Evolutionary conservation across 2,797 vertebrate species (phyloP), one percentile per base, ranked within the genome.

Genomic region (Alfaro cultratus): DNA sequence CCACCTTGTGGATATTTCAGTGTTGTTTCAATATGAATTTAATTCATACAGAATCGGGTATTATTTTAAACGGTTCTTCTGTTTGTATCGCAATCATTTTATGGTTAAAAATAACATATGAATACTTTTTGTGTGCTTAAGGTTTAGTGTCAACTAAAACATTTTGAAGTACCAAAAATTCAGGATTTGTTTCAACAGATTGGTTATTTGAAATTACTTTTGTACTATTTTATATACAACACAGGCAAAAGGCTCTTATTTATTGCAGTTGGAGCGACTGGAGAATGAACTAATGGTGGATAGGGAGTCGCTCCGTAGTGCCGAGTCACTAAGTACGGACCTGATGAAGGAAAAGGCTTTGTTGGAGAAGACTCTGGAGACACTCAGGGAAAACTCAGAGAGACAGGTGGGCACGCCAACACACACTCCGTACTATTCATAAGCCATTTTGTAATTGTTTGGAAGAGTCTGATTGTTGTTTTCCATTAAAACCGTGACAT

Each of bases 321-420:
- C 97, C 4, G 98, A 99, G 86, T 96, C 94, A 62, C 95, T 98
- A 87, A 97, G 96, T 79, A 96, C 97, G 21, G 99, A 99, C 92
- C 93, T 99, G 93, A 96, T 98, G 97, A 99, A 99, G 92, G 98
- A 99, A 87, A 99, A 99, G 88, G 96, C 96, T 45, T 96, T 98
- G 82, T 97, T 99, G 92, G 97, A 99, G 95, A 99, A 97, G 88
- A 97, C 96, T 5, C 95, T 99, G 82, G 97, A 99, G 94, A 96
- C 96, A 0, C 96, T 99, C 45, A 88, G 95, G 81, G 98, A 99
- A 93, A 99, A 98, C 94, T 97, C 98, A 0, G 98, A 99, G 87
- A 96, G 97, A 96, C 98, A 99, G 96, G 98, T 99, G 89, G 10
- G n/a, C 29, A 73, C 4, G 88, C 18, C 9, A 0, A 21, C 36